Evolutionary conservation across 2,113 vertebrate genomes (phyloP).

Genomic region (Meriones unguiculatus): DNA sequence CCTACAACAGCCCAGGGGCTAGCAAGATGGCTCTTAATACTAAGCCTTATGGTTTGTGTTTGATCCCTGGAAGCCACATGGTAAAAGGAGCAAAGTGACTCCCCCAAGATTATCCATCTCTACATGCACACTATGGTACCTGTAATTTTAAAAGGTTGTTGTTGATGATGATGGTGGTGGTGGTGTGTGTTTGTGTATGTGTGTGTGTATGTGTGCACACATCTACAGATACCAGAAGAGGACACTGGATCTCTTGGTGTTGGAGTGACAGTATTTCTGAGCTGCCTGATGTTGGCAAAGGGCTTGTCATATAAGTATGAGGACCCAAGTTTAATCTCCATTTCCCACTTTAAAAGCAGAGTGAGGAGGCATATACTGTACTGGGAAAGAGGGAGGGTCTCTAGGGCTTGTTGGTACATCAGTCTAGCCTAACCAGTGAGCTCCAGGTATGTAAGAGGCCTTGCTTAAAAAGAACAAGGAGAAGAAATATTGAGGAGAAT

Average conservation of each 20-base stretch:
- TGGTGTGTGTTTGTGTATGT: neutral
- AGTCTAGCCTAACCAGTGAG: neutral
- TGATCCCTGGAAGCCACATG: neutral
- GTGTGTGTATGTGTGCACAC: neutral
- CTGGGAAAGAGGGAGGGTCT: neutral
- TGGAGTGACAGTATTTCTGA: neutral
- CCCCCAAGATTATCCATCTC: neutral
- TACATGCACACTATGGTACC: neutral
- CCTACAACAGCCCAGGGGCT: neutral
- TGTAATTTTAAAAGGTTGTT: neutral
- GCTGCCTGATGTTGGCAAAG: neutral
- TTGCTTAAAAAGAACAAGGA: neutral
- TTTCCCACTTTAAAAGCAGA: neutral
- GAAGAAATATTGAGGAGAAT: neutral
- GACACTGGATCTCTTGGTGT: neutral
- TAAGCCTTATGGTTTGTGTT: neutral
- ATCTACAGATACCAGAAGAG: neutral
- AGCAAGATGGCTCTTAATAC: neutral
- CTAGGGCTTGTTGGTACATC: neutral
- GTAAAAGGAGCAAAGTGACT: neutral
- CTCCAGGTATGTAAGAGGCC: neutral
- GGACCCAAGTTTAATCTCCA: neutral
- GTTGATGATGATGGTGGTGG: neutral
- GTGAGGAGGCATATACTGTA: accelerated
- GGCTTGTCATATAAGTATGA: too few species aligned